Evolutionary conservation across 2,888 invertebrate species (phyloP).

Genomic region (Bibio marci): DNA sequence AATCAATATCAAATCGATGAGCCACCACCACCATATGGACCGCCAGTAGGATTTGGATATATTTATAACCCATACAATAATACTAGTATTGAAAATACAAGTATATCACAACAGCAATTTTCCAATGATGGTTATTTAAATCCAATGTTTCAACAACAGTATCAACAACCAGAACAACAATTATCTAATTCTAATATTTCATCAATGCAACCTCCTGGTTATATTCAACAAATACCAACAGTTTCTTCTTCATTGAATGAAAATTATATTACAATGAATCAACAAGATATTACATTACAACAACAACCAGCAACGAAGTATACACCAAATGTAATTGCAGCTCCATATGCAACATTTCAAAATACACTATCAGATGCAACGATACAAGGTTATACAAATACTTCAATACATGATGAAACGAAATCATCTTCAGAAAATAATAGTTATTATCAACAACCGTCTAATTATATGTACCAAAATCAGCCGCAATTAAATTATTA

Average conservation of each 20-base stretch:
- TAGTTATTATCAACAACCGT: no score
- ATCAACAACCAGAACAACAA: background rate
- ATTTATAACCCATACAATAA: conserved; percentile 1
- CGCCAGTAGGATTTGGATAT: no score
- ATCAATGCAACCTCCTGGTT: background rate
- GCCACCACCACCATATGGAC: conserved; percentile 4
- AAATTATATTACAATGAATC: no score
- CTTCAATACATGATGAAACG: background rate
- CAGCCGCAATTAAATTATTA: background rate
- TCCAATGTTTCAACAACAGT: background rate
- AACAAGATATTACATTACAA: no score
- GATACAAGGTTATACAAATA: background rate
- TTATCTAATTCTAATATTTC: background rate
- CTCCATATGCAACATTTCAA: no score
- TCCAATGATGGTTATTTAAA: background rate
- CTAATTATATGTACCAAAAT: no score
- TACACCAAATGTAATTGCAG: no score
- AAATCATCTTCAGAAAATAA: no score
- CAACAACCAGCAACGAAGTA: no score
- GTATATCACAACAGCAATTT: background rate
- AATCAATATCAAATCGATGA: background rate
- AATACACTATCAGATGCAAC: background rate
- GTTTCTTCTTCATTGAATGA: no score
- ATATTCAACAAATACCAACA: no score
- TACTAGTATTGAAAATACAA: no score